These are phyloP conservation scores for Edolisoma coerulescens DNA, from an alignment of 2,113 vertebrate genomes.

Conservation along the genomic window DNA sequence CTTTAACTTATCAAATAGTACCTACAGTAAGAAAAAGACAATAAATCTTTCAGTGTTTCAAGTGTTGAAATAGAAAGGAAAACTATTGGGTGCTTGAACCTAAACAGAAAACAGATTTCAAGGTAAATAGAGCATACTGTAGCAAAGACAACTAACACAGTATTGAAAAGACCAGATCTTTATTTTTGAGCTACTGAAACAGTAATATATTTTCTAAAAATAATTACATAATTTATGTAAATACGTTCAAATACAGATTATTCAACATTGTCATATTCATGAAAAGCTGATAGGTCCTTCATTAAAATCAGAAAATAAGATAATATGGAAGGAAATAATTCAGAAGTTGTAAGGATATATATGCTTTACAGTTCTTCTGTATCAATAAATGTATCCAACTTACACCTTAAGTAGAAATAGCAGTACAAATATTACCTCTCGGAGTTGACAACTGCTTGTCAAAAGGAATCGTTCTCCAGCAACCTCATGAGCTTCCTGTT, in stretches of 20 bases:
- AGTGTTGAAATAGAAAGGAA: background rate
- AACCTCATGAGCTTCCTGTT: conserved; percentile 82
- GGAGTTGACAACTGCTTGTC: conserved; percentile 86
- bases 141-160: background rate
- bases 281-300: background rate
- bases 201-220: background rate
- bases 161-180: background rate
- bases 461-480: conserved; percentile 87
- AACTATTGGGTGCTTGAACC: background rate
- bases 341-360: background rate
- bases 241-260: background rate
- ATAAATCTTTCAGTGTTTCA: background rate
- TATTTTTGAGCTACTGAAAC: background rate
- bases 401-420: background rate
- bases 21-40: conserved; percentile 59
- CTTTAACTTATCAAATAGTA: conserved; percentile 87
- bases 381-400: background rate
- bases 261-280: background rate
- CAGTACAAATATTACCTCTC: conserved; percentile 66
- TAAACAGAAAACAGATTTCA: background rate
- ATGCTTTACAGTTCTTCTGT: background rate
- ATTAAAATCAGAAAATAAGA: background rate
- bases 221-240: background rate
- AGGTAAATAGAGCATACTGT: background rate
- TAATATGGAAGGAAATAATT: background rate